Conservation (phyloP, 2,113 vertebrate genomes). For the Eretmodus cyanostictus region DNA sequence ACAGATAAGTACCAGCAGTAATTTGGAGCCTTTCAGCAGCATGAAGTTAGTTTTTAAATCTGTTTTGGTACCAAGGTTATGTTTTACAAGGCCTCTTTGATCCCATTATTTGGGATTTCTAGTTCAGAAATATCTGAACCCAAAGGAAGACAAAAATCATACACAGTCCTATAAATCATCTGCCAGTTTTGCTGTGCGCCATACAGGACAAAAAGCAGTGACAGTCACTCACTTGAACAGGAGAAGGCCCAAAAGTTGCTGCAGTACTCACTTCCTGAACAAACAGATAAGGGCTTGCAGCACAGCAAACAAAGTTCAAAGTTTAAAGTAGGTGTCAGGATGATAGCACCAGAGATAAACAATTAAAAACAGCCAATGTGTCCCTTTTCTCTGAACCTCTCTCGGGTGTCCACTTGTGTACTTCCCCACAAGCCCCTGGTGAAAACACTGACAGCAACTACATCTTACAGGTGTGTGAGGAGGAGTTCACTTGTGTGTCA, state of each 20-base stretch:
- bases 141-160: not conserved
- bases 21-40: not conserved
- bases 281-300: not conserved
- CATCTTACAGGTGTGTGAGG: not conserved
- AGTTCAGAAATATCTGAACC: not conserved
- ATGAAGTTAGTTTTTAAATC: not conserved
- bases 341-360: constrained; percentile 4
- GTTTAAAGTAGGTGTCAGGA: constrained; percentile 12
- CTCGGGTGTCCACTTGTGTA: not conserved
- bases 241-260: constrained; percentile 5
- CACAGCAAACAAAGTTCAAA: constrained; percentile 15
- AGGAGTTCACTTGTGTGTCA: not conserved
- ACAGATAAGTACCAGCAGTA: not conserved
- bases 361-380: not conserved
- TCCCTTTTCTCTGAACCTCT: not conserved
- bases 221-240: not conserved
- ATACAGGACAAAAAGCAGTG: not conserved
- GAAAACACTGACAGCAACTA: not conserved
- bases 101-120: not conserved
- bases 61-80: not conserved
- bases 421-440: not conserved
- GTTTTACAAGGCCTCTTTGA: not conserved
- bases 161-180: not conserved
- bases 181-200: not conserved
- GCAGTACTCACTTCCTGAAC: not conserved